Evolutionary conservation across 2,797 vertebrate species (phyloP).

Genomic region (Poeciliopsis paucimaculata): DNA sequence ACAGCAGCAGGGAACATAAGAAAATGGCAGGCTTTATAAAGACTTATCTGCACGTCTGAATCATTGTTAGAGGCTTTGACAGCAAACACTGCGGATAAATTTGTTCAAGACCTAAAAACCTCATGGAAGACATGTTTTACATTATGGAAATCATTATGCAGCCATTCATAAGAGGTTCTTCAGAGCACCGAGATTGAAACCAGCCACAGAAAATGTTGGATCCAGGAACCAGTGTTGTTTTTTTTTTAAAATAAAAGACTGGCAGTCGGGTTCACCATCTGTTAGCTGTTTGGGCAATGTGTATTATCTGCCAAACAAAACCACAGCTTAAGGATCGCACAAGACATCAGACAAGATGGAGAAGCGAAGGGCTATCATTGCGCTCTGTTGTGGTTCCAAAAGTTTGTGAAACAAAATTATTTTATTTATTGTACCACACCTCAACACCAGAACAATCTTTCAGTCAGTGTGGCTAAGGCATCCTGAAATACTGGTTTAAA

Average conservation of each 20-base stretch:
- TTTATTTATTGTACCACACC: slow-evolving; percentile 27
- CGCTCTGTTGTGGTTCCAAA: slow-evolving; percentile 24
- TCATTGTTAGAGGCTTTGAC: slow-evolving; percentile 43
- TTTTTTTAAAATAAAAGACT: slow-evolving; percentile 42
- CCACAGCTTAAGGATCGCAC: slow-evolving; percentile 50
- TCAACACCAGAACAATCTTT: not conserved
- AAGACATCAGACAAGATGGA: slow-evolving; percentile 32
- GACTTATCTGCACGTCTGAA: slow-evolving; percentile 40
- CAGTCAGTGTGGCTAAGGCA: slow-evolving; percentile 5
- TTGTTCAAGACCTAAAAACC: slow-evolving; percentile 55
- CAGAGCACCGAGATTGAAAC: slow-evolving; percentile 49
- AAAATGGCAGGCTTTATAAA: slow-evolving; percentile 25
- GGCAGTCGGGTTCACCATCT: slow-evolving; percentile 59
- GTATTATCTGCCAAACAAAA: slow-evolving; percentile 56
- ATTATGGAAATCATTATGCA: slow-evolving; percentile 64
- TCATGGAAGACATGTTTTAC: slow-evolving; percentile 65
- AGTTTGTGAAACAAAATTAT: slow-evolving; percentile 29
- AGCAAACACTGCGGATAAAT: slow-evolving; percentile 60
- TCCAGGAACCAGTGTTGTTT: slow-evolving; percentile 30
- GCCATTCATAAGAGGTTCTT: slow-evolving; percentile 53
- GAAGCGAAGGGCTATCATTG: slow-evolving; percentile 28
- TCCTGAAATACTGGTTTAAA: slow-evolving; percentile 8
- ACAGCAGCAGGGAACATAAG: slow-evolving; percentile 27
- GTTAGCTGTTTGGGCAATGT: slow-evolving; percentile 63
- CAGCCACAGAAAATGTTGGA: slow-evolving; percentile 51